Evolutionary conservation across 1,140 invertebrate species (phyloP), one percentile per base, ranked within the genome.

Genomic region (Cotesia glomerata): DNA sequence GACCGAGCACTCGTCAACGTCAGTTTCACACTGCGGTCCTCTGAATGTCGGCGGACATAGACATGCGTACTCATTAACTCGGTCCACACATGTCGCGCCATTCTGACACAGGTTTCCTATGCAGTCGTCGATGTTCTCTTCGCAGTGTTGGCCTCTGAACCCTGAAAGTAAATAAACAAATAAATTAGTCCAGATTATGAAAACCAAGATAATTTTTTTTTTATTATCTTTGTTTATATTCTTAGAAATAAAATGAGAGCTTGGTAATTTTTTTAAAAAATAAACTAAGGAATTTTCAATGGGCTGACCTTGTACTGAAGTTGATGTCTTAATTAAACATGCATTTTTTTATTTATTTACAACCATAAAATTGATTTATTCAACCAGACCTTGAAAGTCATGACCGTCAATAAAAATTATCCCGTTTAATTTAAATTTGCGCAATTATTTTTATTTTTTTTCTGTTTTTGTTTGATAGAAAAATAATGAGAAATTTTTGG

Each of bases 41-140:
- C 93, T 95, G 86, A 94, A 98, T 2, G 94, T 93, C 0, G 94
- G 90, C 2, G 95, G 94, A 83, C 97, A 98, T 54, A 91, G 89
- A 86, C 97, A 98, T 8, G 92, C 93, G 86, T 97, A 98, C 14
- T 90, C 89, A 87, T 96, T 95, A 67, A 97, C 90, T 1, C 93
- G 93, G 85, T 97, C 95, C 58, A 97, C 86, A 79, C 96, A 98
- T 0, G 93, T 95, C 8, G 92, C 96, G 0, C 95, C 95, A 82
- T 97, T 97, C 84, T 95, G 94, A 81, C 95, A 98, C 16, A 95
- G 88, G 84, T 97, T 91, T 3, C 95, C 95, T 1, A 92, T 91
- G 83, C 95, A 97, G 82, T 97, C 95, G 86, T 97, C 95, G 79
- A 96, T 93, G 84, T 96, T 95, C 81, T 95, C 94, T 78, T 97